Percentiles rank a stretch among this genome's conserved stretches.
Conservation (phyloP, 2,888 invertebrate genomes). For the Trissoscelio sp. region DNA sequence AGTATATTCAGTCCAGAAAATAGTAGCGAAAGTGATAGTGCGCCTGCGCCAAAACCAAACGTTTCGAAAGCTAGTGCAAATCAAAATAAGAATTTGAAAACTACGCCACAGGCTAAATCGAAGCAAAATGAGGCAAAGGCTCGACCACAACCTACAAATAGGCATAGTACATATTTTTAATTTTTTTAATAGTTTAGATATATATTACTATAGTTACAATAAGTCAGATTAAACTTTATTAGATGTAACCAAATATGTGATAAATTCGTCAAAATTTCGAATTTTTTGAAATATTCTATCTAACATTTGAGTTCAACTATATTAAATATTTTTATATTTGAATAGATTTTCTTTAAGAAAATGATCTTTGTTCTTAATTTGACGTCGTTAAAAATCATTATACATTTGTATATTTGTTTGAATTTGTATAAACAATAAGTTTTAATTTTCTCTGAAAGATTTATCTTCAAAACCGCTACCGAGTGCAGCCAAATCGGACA, state of each 20-base stretch:
- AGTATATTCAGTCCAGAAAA: slow-evolving; percentile 94
- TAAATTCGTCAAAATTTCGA: no score
- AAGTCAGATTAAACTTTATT: not conserved
- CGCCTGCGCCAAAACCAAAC: slow-evolving; percentile 82
- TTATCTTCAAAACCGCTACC: slow-evolving; percentile 76
- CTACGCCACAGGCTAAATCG: slow-evolving; percentile 80
- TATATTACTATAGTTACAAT: no score
- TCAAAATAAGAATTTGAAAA: slow-evolving; percentile 79
- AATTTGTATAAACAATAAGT: no score
- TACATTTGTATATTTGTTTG: no score
- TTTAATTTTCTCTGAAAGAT: slow-evolving; percentile 71
- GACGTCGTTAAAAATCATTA: no score
- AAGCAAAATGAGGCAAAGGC: slow-evolving; percentile 81
- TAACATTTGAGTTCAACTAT: no score
- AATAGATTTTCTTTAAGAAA: no score
- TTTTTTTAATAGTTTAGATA: no score
- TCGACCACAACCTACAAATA: slow-evolving; percentile 84
- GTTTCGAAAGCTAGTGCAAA: slow-evolving; percentile 81
- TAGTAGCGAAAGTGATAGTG: slow-evolving; percentile 86
- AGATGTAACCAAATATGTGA: no score
- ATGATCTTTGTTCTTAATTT: no score
- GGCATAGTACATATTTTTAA: slow-evolving; percentile 75
- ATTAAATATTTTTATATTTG: no score
- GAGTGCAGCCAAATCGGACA: slow-evolving; percentile 85
- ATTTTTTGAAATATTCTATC: no score